Evolutionary conservation across 2,888 invertebrate species (phyloP).

Genomic region (Megastigmus dorsalis): DNA sequence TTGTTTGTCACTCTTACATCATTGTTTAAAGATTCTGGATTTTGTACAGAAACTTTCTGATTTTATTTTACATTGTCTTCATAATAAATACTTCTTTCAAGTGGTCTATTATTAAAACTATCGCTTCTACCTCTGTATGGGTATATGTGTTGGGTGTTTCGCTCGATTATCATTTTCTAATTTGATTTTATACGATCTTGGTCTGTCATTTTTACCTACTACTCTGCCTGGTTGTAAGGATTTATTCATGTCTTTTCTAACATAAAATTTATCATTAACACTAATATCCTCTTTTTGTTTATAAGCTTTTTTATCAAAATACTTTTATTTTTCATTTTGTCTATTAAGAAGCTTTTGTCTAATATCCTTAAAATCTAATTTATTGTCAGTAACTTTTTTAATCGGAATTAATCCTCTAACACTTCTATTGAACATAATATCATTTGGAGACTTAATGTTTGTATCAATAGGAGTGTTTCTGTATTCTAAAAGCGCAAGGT

Average conservation of each 20-base stretch:
- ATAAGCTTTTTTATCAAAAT: slow-evolving; percentile 43
- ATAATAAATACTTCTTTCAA: too few species aligned
- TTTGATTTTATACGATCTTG: slow-evolving; percentile 44
- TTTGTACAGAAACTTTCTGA: too few species aligned
- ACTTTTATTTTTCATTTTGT: slow-evolving; percentile 41
- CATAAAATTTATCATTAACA: slow-evolving; percentile 47
- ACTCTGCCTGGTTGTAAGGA: slow-evolving; percentile 39
- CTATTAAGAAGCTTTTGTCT: slow-evolving; percentile 25
- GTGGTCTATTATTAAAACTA: too few species aligned
- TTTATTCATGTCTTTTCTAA: slow-evolving; percentile 34
- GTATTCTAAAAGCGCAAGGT: slow-evolving; percentile 58
- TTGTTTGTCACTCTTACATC: too few species aligned
- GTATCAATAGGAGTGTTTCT: slow-evolving; percentile 56
- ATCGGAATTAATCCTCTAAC: slow-evolving; percentile 39
- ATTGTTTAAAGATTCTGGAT: too few species aligned
- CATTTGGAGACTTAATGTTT: slow-evolving; percentile 54
- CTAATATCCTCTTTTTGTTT: slow-evolving; percentile 21
- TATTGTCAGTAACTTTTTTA: not conserved
- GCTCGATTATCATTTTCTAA: slow-evolving; percentile 30
- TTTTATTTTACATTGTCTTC: too few species aligned
- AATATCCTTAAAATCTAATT: slow-evolving; percentile 1
- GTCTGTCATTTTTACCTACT: slow-evolving; percentile 23
- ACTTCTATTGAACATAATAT: slow-evolving; percentile 53
- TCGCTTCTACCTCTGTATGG: not conserved
- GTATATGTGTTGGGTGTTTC: slow-evolving; percentile 1